Percentiles rank a stretch among this genome's conserved stretches.
Conservation (phyloP, 1,140 invertebrate genomes). For the Hylaeus anthracinus region DNA sequence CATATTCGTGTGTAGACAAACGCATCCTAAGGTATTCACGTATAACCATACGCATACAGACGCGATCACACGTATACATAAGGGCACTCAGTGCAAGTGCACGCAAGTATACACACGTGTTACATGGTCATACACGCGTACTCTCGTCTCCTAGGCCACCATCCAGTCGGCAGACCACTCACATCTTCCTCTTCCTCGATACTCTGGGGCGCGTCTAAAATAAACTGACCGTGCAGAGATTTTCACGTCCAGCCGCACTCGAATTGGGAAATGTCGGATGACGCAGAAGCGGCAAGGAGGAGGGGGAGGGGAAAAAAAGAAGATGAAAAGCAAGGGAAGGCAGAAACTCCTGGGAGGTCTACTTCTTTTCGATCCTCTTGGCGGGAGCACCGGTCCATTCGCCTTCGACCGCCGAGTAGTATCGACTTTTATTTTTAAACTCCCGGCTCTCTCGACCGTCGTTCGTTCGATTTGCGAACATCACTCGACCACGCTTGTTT, state of each 20-base stretch:
- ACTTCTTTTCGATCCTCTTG: conserved; percentile 32
- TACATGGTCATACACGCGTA: neutral
- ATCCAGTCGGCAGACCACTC: conserved; percentile 35
- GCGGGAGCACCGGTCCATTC: conserved; percentile 43
- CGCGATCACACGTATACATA: neutral
- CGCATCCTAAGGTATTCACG: neutral
- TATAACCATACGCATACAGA: neutral
- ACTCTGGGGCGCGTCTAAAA: conserved; percentile 62
- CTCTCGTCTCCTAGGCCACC: conserved; percentile 9
- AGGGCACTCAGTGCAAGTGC: neutral
- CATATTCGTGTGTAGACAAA: too few species aligned
- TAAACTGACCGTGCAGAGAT: conserved; percentile 70
- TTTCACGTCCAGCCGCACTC: conserved; percentile 62
- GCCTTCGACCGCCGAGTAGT: conserved; percentile 20
- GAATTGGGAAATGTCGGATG: conserved; percentile 54
- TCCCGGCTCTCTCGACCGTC: neutral
- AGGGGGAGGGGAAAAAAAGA: conserved; percentile 39
- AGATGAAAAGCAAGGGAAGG: conserved; percentile 13
- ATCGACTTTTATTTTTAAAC: conserved; percentile 38
- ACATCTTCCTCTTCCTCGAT: conserved; percentile 34
- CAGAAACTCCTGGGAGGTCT: conserved; percentile 36
- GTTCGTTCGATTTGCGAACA: conserved; percentile 31
- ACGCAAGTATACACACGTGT: neutral
- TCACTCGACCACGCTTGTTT: conserved; percentile 1
- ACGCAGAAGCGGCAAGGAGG: conserved; percentile 17